phyloP scores from a whole-genome alignment of 2,888 invertebrate genomes.

The Melieria picta region DNA sequence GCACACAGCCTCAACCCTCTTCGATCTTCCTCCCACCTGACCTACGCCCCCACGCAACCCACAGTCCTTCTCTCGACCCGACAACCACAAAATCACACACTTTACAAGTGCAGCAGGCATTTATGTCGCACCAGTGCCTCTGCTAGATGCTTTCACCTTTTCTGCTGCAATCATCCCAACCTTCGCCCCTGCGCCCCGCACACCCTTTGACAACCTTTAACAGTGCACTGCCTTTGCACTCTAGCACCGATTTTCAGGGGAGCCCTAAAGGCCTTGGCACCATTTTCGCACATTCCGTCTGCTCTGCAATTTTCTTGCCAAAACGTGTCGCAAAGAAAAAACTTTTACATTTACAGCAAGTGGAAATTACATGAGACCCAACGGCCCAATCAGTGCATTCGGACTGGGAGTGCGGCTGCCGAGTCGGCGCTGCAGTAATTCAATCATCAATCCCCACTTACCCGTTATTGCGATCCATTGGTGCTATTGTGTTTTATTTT shows the following conservation, averaged over 20 bases:
- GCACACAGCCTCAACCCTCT: no score
- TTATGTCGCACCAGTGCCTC: no score
- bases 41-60: no score
- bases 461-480: constrained; percentile 64
- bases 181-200: not conserved
- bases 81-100: no score
- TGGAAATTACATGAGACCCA: not conserved
- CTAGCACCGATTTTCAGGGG: not conserved
- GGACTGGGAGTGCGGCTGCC: no score
- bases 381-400: no score
- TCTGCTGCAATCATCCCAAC: not conserved
- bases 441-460: constrained; percentile 45
- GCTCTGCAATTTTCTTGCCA: constrained; percentile 22
- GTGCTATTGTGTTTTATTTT: constrained; percentile 29
- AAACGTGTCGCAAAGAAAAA: constrained; percentile 6
- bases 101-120: no score
- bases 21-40: no score
- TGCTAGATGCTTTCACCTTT: no score
- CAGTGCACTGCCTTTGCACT: no score
- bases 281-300: constrained; percentile 34
- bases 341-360: constrained; percentile 7
- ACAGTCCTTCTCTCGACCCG: no score
- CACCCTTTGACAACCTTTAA: not conserved
- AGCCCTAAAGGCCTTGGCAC: constrained; percentile 40
- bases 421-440: not conserved